These are phyloP conservation scores for Geopemphigus sp. DNA, from an alignment of 1,140 invertebrate species.

Conservation along the genomic window DNA sequence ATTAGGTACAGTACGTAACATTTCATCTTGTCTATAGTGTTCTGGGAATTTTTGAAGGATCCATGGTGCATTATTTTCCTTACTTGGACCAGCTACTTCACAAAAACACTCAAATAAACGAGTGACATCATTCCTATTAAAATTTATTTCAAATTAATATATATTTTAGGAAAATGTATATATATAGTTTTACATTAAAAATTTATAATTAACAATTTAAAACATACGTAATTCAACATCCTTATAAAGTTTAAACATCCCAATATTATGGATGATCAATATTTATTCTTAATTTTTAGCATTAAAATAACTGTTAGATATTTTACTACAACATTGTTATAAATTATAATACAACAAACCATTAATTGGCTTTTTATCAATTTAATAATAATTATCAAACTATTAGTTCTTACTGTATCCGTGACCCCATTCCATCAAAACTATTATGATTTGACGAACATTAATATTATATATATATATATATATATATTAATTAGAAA, in stretches of 20 bases:
- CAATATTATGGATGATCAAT: no score
- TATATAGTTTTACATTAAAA: background rate
- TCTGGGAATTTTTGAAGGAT: constrained; percentile 76
- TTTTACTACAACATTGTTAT: background rate
- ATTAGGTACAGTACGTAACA: constrained; percentile 76
- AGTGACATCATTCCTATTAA: constrained; percentile 74
- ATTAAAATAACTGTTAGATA: no score
- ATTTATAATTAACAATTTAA: background rate
- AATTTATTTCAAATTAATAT: constrained; percentile 23
- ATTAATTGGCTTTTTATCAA: constrained; percentile 6
- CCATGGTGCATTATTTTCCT: constrained; percentile 62
- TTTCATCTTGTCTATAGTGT: constrained; percentile 70
- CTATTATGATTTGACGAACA: background rate
- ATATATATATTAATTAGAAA: background rate
- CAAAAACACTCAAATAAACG: constrained; percentile 81
- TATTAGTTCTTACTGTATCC: constrained; percentile 24
- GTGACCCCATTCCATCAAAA: constrained; percentile 48
- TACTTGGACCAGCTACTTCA: constrained; percentile 70
- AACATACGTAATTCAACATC: background rate
- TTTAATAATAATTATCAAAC: background rate
- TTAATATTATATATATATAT: constrained; percentile 10
- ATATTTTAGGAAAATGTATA: background rate
- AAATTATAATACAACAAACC: background rate
- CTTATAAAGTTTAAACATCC: background rate
- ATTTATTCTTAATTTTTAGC: no score